phyloP scores from a whole-genome alignment of 2,797 vertebrate genomes.

The Morelia viridis region DNA sequence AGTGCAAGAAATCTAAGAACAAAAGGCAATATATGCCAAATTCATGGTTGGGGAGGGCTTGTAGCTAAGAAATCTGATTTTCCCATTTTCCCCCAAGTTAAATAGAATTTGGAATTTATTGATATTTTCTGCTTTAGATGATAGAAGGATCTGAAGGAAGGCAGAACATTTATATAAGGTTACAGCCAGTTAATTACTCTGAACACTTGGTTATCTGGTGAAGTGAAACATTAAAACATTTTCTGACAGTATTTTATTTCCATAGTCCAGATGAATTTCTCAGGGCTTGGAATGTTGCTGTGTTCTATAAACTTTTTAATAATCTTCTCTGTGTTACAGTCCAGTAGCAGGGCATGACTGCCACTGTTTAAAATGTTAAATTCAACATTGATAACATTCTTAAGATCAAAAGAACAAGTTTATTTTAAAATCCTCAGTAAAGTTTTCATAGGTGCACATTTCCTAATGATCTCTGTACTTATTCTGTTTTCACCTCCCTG shows the following conservation, averaged over 20 bases:
- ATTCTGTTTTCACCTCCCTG: conserved; percentile 38
- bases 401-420: neutral
- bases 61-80: neutral
- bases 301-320: conserved; percentile 6
- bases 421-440: neutral
- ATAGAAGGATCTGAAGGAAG: conserved; percentile 45
- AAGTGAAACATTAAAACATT: conserved; percentile 47
- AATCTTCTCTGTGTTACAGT: fast-evolving
- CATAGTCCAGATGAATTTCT: conserved; percentile 33
- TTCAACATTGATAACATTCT: fast-evolving
- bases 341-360: fast-evolving
- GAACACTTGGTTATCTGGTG: conserved; percentile 60
- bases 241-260: conserved; percentile 46
- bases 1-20: conserved; percentile 28
- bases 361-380: neutral
- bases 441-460: neutral
- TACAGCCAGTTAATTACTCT: conserved; percentile 53
- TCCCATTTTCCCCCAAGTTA: conserved; percentile 16
- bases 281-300: neutral
- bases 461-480: neutral
- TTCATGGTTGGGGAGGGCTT: neutral
- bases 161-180: conserved; percentile 39
- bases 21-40: conserved; percentile 19
- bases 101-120: conserved; percentile 41
- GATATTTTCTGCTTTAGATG: conserved; percentile 54